These are phyloP conservation scores for Serilophus lunatus DNA, from an alignment of 2,113 vertebrate genomes.

Conservation along the genomic window DNA sequence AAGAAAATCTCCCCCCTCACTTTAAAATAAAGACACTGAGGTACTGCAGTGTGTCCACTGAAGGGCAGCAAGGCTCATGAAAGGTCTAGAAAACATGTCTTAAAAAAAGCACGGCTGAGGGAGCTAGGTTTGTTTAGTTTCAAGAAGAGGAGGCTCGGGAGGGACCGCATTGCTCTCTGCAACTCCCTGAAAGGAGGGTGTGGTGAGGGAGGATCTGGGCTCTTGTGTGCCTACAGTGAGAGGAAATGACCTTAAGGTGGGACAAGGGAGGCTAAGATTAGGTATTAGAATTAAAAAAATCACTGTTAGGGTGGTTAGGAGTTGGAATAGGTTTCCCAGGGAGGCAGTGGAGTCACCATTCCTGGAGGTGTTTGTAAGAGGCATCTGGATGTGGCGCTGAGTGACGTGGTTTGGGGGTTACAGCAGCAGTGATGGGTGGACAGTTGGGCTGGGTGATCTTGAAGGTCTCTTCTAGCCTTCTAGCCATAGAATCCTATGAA, in stretches of 20 bases:
- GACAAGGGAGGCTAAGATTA: neutral
- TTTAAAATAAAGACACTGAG: neutral
- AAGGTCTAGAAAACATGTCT: neutral
- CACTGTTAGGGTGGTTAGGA: neutral
- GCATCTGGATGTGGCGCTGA: neutral
- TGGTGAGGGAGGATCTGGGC: accelerated
- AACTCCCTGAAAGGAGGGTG: neutral
- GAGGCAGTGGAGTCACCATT: neutral
- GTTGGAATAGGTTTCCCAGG: neutral
- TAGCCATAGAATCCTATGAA: neutral
- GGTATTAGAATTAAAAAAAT: neutral
- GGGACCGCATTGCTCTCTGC: neutral
- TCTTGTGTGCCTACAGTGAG: neutral
- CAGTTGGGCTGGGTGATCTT: neutral
- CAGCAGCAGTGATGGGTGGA: neutral
- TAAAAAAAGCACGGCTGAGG: neutral
- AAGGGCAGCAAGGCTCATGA: neutral
- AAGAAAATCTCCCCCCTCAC: neutral
- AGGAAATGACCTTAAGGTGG: neutral
- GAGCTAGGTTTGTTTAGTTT: neutral
- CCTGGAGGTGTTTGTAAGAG: neutral
- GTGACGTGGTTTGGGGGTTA: neutral
- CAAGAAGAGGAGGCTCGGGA: neutral
- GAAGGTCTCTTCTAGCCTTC: neutral
- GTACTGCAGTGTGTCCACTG: neutral